These are phyloP conservation scores for Volucella bombylans DNA, from an alignment of 2,888 invertebrate species.

Conservation along the genomic window DNA sequence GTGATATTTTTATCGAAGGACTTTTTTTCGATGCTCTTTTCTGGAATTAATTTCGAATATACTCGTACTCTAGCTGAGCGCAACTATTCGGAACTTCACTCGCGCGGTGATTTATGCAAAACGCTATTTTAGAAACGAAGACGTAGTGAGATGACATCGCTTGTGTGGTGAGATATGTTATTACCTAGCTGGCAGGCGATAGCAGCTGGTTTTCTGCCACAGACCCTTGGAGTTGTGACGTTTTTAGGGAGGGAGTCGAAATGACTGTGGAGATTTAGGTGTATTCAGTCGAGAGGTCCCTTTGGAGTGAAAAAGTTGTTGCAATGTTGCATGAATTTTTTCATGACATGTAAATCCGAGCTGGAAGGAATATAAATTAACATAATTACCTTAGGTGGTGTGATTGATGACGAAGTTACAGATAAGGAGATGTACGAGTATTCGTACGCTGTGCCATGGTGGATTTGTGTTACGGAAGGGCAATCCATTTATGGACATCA, in stretches of 20 bases:
- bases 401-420: constrained; percentile 28
- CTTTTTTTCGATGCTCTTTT: constrained; percentile 22
- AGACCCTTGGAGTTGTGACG: constrained; percentile 62
- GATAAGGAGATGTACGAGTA: not conserved
- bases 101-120: constrained; percentile 67
- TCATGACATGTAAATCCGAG: not conserved
- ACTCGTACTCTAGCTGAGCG: constrained; percentile 15
- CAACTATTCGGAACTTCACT: constrained; percentile 15
- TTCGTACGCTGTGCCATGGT: not conserved
- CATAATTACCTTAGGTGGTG: constrained; percentile 43
- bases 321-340: constrained; percentile 10
- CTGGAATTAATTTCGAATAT: constrained; percentile 53
- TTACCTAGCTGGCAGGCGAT: constrained; percentile 37
- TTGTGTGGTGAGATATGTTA: constrained; percentile 60
- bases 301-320: constrained; percentile 14
- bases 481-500: too few species aligned
- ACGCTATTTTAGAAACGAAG: constrained; percentile 53
- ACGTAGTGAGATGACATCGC: constrained; percentile 62
- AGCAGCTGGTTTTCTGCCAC: constrained; percentile 25
- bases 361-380: constrained; percentile 29
- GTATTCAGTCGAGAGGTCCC: not conserved
- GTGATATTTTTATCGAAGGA: constrained; percentile 49
- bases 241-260: constrained; percentile 16
- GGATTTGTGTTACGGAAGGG: too few species aligned
- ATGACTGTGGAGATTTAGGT: constrained; percentile 6